Base-by-base conservation (phyloP, 2,797 vertebrate genomes). In the Dryobates pubescens region DNA sequence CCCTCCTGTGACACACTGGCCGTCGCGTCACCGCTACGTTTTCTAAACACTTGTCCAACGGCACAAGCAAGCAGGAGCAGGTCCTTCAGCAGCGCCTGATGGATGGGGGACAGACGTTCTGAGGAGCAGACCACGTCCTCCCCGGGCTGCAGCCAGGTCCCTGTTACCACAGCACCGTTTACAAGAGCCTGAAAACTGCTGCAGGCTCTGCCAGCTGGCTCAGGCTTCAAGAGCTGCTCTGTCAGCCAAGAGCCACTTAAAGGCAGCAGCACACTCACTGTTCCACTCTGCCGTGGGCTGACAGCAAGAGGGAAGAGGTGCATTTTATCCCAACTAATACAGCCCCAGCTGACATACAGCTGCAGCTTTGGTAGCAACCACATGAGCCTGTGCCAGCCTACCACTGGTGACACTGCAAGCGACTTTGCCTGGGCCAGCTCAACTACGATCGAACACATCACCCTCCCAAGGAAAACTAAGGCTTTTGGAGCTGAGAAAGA, bases 1-100 rank as follows among this genome's bases (percentile, higher is more conserved):
- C 19, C 73, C 80, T 83, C 84, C 80, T 41, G 47, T 15, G 69
- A 82, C 74, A 1, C n/a, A 0, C 38, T n/a, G 92, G 63, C 72
- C 34, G 32, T 13, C 9, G 53, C 1, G 7, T 47, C 53, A 27
- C 62, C 15, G 36, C 59, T 53, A 26, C 9, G 11, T 67, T 82
- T 49, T 51, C 63, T 16, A 64, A 62, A 24, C 10, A 51, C 69
- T 73, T 13, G 57, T 11, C n/a, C 58, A 68, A 71, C n/a, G 47
- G 27, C 1, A 1, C 26, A 5, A 49, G n/a, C 17, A 7, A 45
- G 24, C 1, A 1, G 53, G 14, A 53, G 27, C 0, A 1, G 53
- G 38, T 59, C 76, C 72, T 51, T 32, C 27, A 26, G 75, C 34
- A 82, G 73, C 1, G 0, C 68, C 63, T 4, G 0, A 6, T 5